Evolutionary conservation across 2,113 vertebrate species (phyloP), one percentile per base, ranked within the genome.

Genomic region (Ginglymostoma cirratum): DNA sequence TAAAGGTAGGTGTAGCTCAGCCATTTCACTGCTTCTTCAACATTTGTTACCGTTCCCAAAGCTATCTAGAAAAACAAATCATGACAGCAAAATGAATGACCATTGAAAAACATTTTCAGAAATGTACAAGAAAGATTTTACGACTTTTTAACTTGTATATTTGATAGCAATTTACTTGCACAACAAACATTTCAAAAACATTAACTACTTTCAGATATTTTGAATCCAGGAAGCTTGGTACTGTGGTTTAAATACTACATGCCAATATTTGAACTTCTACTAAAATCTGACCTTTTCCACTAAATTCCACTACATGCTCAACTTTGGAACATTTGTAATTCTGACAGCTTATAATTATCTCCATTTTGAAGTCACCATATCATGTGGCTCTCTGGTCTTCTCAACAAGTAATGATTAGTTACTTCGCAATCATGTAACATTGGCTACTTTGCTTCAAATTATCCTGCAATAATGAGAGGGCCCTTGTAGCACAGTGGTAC

Each of bases 1-100:
- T 99, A 99, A 95, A 99, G 98, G 83, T 99, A 99, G 92, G 99
- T 99, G 97, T 99, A 99, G 97, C 99, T 99, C 97, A 99, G 98
- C 99, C 99, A 99, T 97, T 98, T 99, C 97, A 99, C 99, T 80
- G 99, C 99, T 97, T 99, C 99, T 96, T 99, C 99, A 97, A 99
- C 98, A 42, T 99, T 99, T 96, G 99, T 99, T 95, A 99, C 99
- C 0, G 99, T 99, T 96, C 99, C 99, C 95, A 99, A 97, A 96
- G 99, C 98, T 96, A 99, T 96, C 99, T 99, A 97, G 27, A 97
- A 97, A 96, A 6, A 89, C 94, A 89, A 97, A 97, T 55, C 55
- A 97, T 96, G 96, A 97, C 97, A 97, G 34, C 90, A 93, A 95
- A 48, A 95, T 95, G 24, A 72, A 52, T 95, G 42, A n/a, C 42